phyloP scores from a whole-genome alignment of 2,888 invertebrate genomes.

The Drosophila mettleri region DNA sequence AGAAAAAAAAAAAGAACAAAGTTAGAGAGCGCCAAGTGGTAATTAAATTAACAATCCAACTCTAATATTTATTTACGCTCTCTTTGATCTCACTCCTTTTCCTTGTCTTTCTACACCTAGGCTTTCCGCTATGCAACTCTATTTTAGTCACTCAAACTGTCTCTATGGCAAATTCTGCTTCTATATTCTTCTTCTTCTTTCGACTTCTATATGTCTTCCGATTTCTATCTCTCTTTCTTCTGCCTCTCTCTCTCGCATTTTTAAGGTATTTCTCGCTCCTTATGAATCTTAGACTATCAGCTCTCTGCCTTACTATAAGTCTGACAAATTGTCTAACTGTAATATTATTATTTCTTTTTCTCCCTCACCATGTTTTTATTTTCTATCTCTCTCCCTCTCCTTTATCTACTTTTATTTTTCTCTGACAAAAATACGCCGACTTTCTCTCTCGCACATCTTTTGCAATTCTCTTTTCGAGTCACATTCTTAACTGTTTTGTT shows the following conservation, averaged over 20 bases:
- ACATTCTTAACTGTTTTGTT: not conserved
- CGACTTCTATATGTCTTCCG: not conserved
- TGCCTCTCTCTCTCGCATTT: not conserved
- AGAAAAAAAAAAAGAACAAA: constrained; percentile 25
- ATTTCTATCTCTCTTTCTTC: not conserved
- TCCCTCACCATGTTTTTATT: too few relatives aligned
- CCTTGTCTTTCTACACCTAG: not conserved
- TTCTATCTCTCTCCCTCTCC: not conserved
- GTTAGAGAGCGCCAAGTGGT: constrained; percentile 47
- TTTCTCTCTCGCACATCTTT: not conserved
- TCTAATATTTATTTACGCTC: constrained; percentile 40
- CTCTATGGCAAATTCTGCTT: too few relatives aligned
- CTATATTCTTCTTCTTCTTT: too few relatives aligned
- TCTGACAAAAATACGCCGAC: too few relatives aligned
- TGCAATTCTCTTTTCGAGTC: not conserved
- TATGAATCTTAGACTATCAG: too few relatives aligned
- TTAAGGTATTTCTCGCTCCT: not conserved
- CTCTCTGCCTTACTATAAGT: too few relatives aligned
- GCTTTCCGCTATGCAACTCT: not conserved
- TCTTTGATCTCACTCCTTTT: not conserved
- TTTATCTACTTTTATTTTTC: too few relatives aligned
- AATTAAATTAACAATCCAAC: constrained; percentile 65
- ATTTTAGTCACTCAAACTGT: not conserved
- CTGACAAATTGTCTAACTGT: too few relatives aligned
- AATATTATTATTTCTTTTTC: not conserved